Evolutionary conservation across 1,140 invertebrate species (phyloP).

Genomic region (Lasioglossum baleicum): DNA sequence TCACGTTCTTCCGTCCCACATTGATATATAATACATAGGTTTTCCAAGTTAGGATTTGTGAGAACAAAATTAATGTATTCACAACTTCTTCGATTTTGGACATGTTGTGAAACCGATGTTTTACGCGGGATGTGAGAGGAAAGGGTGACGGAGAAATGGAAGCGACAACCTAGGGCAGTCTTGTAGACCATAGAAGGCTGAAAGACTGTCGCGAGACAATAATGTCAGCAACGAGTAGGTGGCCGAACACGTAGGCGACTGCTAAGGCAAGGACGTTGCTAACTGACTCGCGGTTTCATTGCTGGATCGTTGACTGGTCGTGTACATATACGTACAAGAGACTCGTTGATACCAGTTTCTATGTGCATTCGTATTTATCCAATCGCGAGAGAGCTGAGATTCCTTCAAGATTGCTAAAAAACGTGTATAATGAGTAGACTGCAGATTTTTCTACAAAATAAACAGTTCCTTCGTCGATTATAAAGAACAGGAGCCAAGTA

Average conservation of each 20-base stretch:
- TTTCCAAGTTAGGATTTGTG: no score
- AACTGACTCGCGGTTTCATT: constrained; percentile 36
- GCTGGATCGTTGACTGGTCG: not conserved
- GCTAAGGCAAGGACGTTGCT: constrained; percentile 56
- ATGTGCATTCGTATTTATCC: no score
- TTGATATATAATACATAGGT: no score
- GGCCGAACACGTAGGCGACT: constrained; percentile 42
- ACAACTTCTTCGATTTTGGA: no score
- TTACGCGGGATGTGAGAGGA: constrained; percentile 11
- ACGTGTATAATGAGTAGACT: no score
- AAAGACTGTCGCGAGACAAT: constrained; percentile 57
- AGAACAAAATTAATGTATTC: no score
- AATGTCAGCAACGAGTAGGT: constrained; percentile 50
- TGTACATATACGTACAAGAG: not conserved
- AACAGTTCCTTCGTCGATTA: no score
- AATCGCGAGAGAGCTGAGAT: no score
- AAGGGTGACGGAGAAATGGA: constrained; percentile 33
- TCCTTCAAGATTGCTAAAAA: no score
- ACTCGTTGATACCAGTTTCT: not conserved
- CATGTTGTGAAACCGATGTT: not conserved
- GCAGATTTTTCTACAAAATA: no score
- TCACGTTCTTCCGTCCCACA: not conserved
- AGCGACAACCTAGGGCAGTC: constrained; percentile 24
- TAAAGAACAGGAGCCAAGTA: no score
- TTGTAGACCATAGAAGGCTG: constrained; percentile 54